Conservation (phyloP, 2,888 invertebrate species). For the Ormyrus thymus region DNA sequence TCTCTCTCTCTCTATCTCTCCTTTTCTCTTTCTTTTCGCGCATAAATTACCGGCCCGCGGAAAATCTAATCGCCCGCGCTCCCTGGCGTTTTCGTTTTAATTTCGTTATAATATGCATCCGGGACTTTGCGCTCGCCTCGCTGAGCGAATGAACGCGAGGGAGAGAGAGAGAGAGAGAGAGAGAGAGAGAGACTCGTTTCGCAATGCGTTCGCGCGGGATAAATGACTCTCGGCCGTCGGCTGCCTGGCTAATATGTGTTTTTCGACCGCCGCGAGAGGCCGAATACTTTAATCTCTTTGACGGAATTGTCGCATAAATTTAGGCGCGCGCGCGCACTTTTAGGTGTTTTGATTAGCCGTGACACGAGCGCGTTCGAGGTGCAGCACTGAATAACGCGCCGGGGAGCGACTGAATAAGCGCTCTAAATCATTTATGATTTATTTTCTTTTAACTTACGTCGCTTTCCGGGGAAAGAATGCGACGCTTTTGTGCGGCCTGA, state of each 20-base stretch:
- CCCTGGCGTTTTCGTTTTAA: slow-evolving; percentile 25
- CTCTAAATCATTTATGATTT: too few relatives aligned
- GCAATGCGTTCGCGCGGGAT: background rate
- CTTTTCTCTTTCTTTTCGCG: too few relatives aligned
- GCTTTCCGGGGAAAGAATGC: too few relatives aligned
- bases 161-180: too few relatives aligned
- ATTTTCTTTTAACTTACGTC: too few relatives aligned
- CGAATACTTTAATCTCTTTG: background rate
- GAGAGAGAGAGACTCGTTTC: background rate
- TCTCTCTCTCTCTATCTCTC: too few relatives aligned
- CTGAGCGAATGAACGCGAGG: too few relatives aligned
- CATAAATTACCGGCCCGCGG: slow-evolving; percentile 34
- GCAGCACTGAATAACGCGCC: background rate
- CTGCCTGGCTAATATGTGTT: background rate
- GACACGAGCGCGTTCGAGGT: background rate
- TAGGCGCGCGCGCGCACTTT: background rate
- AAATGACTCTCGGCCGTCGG: background rate
- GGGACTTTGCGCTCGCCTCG: slow-evolving; percentile 24
- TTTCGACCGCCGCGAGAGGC: background rate
- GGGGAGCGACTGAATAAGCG: background rate
- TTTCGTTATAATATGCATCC: slow-evolving; percentile 36
- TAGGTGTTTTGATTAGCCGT: slow-evolving; percentile 24
- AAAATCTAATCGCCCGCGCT: slow-evolving; percentile 38
- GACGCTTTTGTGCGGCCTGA: too few relatives aligned
- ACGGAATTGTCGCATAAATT: background rate